Base-by-base conservation (phyloP, 2,797 vertebrate species). In the Chloroceryle amazona region DNA sequence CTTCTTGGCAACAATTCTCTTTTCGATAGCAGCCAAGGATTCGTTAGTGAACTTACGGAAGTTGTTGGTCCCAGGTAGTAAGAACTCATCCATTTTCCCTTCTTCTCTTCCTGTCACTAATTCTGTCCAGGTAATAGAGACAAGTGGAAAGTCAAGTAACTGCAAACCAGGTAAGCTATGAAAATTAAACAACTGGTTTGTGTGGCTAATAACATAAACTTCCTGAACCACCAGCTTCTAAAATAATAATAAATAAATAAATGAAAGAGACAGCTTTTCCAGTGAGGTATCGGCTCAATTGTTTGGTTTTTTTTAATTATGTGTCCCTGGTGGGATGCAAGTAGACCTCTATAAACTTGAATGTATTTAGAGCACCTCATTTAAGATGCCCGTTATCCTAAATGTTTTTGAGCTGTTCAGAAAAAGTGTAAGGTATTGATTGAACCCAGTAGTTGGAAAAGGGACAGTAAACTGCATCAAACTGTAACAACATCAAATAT, bases 21-120 rank as follows among this genome's bases (percentile, higher is more conserved):
- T 99, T 98, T 99, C 99, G 73, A 99, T 98, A 84, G 98, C 98
- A 96, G 97, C 98, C 98, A 99, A 97, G 94, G 99, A 99, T 97
- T 99, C 99, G 1, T 95, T 97, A 93, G 99, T 99, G 98, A 99
- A 99, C 89, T 98, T 99, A 66, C 96, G 98, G 98, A 99, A 99
- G 98, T 98, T 99, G 97, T 99, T 98, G 96, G 99, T 98, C 98
- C 98, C 98, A 94, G 97, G 98, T 89, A 99, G 98, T 98, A 98
- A 98, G 97, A 99, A 98, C 96, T 99, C 97, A 94, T 99, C 99
- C 99, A 99, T 99, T 99, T 99, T 98, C 99, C 99, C 98, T 99
- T 98, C 99, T 99, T 98, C 98, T 98, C 75, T 96, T 98, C 95
- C 96, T 97, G 92, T 97, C 95, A 98, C 96, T 98, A 93, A 96